Conservation (phyloP, 2,113 vertebrate genomes). For the Poeciliopsis retropinna region DNA sequence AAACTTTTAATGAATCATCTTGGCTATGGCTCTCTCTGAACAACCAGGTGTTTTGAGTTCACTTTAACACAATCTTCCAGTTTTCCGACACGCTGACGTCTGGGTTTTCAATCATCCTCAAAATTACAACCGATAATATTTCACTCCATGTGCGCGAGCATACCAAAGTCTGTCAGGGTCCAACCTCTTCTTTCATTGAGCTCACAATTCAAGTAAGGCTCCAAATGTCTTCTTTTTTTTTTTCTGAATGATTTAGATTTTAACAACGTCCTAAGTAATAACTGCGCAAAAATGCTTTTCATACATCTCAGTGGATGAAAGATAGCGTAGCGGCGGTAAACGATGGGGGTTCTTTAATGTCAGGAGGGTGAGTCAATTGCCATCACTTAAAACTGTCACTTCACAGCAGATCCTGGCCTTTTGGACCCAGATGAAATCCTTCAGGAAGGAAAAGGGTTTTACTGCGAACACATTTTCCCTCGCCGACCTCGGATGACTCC, state of each 20-base stretch:
- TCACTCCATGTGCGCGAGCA: slow-evolving; percentile 7
- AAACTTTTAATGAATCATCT: no score
- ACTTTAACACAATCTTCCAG: no score
- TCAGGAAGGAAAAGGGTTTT: slow-evolving; percentile 66
- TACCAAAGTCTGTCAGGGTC: slow-evolving; percentile 28
- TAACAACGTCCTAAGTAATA: slow-evolving; percentile 8
- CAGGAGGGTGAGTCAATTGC: background rate
- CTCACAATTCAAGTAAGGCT: background rate
- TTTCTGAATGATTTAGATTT: background rate
- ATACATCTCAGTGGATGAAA: background rate
- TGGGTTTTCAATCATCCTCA: no score
- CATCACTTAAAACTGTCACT: slow-evolving; percentile 17
- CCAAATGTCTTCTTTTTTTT: background rate
- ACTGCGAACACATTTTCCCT: slow-evolving; percentile 66
- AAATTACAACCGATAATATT: no score
- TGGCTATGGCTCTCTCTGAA: no score
- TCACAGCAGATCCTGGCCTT: background rate
- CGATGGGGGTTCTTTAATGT: slow-evolving; percentile 12
- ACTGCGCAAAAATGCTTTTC: background rate
- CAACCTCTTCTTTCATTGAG: background rate
- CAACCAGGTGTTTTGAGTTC: no score
- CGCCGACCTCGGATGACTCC: slow-evolving; percentile 64
- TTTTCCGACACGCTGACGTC: no score
- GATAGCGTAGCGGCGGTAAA: slow-evolving; percentile 12
- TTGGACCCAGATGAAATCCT: slow-evolving; percentile 39